These are phyloP conservation scores for Laupala kohalensis DNA, from an alignment of 1,140 invertebrate genomes.

Conservation along the genomic window DNA sequence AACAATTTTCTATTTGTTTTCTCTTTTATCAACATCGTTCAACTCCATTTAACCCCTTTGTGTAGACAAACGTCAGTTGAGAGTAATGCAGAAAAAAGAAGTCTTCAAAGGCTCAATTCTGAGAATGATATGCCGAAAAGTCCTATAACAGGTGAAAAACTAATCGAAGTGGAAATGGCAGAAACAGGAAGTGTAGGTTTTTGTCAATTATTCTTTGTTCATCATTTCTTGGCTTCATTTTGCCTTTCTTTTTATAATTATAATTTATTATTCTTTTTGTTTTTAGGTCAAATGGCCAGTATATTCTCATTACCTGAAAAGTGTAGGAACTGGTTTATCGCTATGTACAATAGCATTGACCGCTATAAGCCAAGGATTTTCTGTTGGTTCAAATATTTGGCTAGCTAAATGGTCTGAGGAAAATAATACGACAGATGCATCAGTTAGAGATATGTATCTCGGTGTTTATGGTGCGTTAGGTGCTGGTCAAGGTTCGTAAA, in stretches of 20 bases:
- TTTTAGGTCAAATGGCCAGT: slow-evolving; percentile 72
- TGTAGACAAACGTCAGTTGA: slow-evolving; percentile 21
- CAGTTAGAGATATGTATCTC: slow-evolving; percentile 71
- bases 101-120: slow-evolving; percentile 18
- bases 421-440: no score
- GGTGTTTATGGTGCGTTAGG: slow-evolving; percentile 80
- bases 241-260: slow-evolving; percentile 6
- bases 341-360: slow-evolving; percentile 68
- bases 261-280: slow-evolving; percentile 11
- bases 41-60: no score
- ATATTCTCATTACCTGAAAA: slow-evolving; percentile 78
- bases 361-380: slow-evolving; percentile 70
- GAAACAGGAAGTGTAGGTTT: slow-evolving; percentile 76
- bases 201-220: no score
- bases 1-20: no score
- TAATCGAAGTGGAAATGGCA: slow-evolving; percentile 77
- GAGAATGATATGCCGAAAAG: background rate
- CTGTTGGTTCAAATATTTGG: slow-evolving; percentile 87
- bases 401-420: slow-evolving; percentile 78
- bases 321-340: slow-evolving; percentile 63
- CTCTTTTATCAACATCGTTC: no score
- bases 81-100: slow-evolving; percentile 27
- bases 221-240: slow-evolving; percentile 4
- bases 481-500: slow-evolving; percentile 79
- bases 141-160: slow-evolving; percentile 41